A percentile compares a stretch with the other conserved stretches of the same genome.
These are phyloP conservation scores for Mormyrops boulengeri DNA, from an alignment of 2,797 vertebrate genomes.

Conservation along the genomic window DNA sequence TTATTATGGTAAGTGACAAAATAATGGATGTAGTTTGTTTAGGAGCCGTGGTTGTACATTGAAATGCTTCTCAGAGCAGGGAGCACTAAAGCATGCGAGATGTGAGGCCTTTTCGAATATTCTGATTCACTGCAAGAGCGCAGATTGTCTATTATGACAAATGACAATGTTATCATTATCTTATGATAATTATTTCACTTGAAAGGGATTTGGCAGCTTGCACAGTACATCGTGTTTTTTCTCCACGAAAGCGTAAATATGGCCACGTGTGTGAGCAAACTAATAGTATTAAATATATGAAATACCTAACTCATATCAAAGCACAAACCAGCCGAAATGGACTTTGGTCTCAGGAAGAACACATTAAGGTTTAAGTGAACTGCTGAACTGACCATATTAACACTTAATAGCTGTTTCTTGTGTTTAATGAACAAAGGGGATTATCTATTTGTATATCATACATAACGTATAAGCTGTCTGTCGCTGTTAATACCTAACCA, in stretches of 20 bases:
- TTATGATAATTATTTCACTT: constrained; percentile 43
- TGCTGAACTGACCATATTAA: background rate
- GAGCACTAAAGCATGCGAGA: background rate
- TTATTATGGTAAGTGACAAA: constrained; percentile 2
- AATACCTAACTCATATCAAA: background rate
- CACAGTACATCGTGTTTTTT: constrained; percentile 33
- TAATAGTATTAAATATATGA: background rate
- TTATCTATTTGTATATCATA: background rate
- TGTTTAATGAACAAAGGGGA: background rate
- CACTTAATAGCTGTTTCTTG: background rate
- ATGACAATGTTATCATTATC: constrained; percentile 43
- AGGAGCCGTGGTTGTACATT: background rate
- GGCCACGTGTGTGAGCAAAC: background rate
- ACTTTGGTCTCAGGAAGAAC: background rate
- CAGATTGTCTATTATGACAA: constrained; percentile 41
- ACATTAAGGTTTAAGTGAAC: background rate
- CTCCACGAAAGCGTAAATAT: constrained; percentile 31
- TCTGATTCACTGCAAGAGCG: constrained; percentile 9
- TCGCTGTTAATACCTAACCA: background rate
- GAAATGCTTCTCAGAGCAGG: constrained; percentile 5
- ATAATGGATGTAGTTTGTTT: constrained; percentile 11
- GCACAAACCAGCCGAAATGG: background rate
- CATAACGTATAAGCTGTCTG: background rate
- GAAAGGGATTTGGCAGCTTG: constrained; percentile 37
- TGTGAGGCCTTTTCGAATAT: constrained; percentile 26